Conservation (phyloP, 2,797 vertebrate species). For the Notolabrus celidotus region DNA sequence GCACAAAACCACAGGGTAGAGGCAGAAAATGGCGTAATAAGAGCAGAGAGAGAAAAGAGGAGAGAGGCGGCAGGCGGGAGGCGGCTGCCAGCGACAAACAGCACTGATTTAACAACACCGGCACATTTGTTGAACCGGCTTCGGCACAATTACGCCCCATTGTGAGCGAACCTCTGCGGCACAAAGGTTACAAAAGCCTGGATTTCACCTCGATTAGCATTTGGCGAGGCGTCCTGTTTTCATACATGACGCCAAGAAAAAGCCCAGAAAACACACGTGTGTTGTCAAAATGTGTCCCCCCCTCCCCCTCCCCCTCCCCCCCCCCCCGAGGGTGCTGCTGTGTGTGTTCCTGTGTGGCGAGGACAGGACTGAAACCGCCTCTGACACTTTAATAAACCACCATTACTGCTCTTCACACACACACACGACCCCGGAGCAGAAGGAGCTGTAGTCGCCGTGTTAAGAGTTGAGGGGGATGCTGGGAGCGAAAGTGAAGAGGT, state of each 20-base stretch:
- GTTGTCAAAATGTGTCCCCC: not conserved
- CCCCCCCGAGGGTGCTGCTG: slow-evolving; percentile 3
- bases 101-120: slow-evolving; percentile 58
- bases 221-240: slow-evolving; percentile 32
- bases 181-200: slow-evolving; percentile 59
- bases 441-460: slow-evolving; percentile 1
- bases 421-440: slow-evolving; percentile 1
- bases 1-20: slow-evolving; percentile 57
- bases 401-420: slow-evolving; percentile 24
- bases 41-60: slow-evolving; percentile 48
- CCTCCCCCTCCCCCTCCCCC: no score
- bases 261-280: not conserved
- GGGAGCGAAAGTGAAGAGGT: slow-evolving; percentile 42
- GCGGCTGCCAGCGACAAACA: slow-evolving; percentile 43
- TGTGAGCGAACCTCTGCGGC: slow-evolving; percentile 51
- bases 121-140: slow-evolving; percentile 50
- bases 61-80: slow-evolving; percentile 11
- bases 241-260: slow-evolving; percentile 21
- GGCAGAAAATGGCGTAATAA: slow-evolving; percentile 51
- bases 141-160: slow-evolving; percentile 54
- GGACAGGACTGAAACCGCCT: slow-evolving; percentile 33
- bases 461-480: slow-evolving; percentile 22
- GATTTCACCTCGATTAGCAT: slow-evolving; percentile 40
- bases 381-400: slow-evolving; percentile 63
- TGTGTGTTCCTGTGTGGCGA: slow-evolving; percentile 29